These are phyloP conservation scores for Hippasteria phrygiana DNA, from an alignment of 53 echinoderm and acorn worm species.

Conservation along the genomic window DNA sequence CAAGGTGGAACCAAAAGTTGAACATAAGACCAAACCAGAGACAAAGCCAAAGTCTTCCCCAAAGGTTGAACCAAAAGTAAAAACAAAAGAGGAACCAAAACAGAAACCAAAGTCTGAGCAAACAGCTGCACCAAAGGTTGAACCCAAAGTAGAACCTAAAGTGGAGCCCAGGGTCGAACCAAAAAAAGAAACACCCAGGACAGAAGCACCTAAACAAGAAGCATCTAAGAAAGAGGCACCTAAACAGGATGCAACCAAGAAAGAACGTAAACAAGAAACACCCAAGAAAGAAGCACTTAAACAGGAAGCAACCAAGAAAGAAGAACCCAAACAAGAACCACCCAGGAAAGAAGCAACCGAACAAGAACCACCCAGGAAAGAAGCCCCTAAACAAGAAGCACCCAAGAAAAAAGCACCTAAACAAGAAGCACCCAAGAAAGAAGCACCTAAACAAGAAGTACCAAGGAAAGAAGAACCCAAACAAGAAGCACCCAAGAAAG, in stretches of 20 bases:
- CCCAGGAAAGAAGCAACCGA: neutral
- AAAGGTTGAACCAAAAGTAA: too few species aligned
- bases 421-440: neutral
- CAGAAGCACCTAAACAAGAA: neutral
- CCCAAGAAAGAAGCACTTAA: slow-evolving; percentile 28
- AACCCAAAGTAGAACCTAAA: slow-evolving; percentile 6
- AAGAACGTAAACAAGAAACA: slow-evolving; percentile 4
- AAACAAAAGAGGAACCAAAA: too few species aligned
- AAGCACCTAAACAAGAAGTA: too few species aligned
- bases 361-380: neutral
- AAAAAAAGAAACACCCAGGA: neutral
- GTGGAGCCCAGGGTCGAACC: slow-evolving; percentile 6
- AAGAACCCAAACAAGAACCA: neutral
- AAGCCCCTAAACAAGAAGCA: neutral
- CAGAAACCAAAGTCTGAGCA: neutral
- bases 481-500: neutral
- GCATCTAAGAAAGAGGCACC: neutral
- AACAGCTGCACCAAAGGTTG: neutral
- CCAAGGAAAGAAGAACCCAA: neutral
- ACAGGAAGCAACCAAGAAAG: too few species aligned
- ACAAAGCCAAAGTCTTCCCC: too few species aligned
- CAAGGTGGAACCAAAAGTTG: too few species aligned
- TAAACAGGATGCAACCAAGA: neutral
- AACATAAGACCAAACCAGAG: too few species aligned
- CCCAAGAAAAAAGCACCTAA: neutral